Conservation (phyloP, 1,140 invertebrate species). For the Bathynomus jamesi region DNA sequence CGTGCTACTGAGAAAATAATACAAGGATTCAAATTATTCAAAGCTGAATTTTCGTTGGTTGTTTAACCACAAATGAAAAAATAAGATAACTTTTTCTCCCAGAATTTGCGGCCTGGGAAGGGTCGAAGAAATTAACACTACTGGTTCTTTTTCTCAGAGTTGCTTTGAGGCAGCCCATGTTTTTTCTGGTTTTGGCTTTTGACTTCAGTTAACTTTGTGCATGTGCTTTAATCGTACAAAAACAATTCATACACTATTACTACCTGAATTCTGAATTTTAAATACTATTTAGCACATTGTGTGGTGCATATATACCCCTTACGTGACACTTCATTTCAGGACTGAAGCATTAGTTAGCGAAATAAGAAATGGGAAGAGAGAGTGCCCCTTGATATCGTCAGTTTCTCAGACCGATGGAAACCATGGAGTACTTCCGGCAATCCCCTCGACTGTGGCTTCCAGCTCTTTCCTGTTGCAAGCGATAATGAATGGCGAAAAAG, state of each 20-base stretch:
- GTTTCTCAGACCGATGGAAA: neutral
- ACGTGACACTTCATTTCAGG: neutral
- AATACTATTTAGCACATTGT: neutral
- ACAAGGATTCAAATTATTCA: no score
- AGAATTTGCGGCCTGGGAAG: no score
- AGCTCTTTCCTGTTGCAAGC: neutral
- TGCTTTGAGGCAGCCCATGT: no score
- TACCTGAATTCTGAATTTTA: neutral
- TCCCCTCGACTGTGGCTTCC: neutral
- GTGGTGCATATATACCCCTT: neutral
- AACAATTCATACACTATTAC: neutral
- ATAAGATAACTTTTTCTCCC: no score
- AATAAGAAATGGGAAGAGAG: neutral
- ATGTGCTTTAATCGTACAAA: neutral
- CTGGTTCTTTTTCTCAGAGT: no score
- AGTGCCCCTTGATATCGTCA: neutral
- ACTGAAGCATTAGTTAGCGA: neutral
- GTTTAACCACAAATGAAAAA: no score
- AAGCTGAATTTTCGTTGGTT: no score
- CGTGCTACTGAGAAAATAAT: no score
- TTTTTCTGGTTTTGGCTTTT: no score
- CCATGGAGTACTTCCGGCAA: neutral
- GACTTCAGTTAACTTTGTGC: neutral
- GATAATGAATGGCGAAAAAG: neutral
- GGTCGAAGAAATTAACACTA: no score